These are phyloP conservation scores for Periphyllus acericola DNA, from an alignment of 2,888 invertebrate genomes.

Conservation along the genomic window DNA sequence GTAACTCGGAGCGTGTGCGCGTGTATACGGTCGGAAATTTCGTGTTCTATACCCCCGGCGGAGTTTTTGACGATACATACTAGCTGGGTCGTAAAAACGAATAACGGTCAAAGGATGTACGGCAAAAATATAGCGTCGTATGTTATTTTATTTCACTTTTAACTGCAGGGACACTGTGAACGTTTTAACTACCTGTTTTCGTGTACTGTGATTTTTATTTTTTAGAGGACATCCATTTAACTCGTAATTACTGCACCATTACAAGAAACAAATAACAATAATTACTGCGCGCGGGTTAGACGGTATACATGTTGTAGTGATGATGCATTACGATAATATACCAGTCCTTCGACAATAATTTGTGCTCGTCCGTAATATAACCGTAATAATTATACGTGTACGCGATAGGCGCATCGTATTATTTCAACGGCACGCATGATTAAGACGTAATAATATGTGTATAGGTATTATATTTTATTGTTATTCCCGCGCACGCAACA, in stretches of 20 bases:
- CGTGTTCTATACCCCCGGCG: background rate
- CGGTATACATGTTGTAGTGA: background rate
- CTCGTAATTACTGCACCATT: constrained; percentile 7
- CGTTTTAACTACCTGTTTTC: constrained; percentile 33
- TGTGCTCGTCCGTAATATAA: background rate
- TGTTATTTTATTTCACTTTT: constrained; percentile 2
- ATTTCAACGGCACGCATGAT: background rate
- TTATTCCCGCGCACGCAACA: no score
- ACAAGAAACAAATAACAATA: constrained; percentile 52
- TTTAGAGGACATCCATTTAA: constrained; percentile 20
- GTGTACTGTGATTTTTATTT: background rate
- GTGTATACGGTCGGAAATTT: background rate
- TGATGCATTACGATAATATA: background rate
- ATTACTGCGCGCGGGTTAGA: background rate
- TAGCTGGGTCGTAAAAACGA: constrained; percentile 2
- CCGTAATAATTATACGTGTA: background rate
- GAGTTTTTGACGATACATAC: background rate
- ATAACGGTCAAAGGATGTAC: background rate
- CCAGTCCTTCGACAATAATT: background rate
- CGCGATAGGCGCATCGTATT: background rate
- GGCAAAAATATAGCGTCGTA: constrained; percentile 12
- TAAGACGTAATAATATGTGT: background rate
- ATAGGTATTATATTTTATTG: no score
- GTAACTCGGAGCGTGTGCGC: no score
- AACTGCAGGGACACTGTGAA: constrained; percentile 15